Evolutionary conservation across 1,140 invertebrate species (phyloP), one percentile per base, ranked within the genome.

Genomic region (Trichogramma pretiosum): DNA sequence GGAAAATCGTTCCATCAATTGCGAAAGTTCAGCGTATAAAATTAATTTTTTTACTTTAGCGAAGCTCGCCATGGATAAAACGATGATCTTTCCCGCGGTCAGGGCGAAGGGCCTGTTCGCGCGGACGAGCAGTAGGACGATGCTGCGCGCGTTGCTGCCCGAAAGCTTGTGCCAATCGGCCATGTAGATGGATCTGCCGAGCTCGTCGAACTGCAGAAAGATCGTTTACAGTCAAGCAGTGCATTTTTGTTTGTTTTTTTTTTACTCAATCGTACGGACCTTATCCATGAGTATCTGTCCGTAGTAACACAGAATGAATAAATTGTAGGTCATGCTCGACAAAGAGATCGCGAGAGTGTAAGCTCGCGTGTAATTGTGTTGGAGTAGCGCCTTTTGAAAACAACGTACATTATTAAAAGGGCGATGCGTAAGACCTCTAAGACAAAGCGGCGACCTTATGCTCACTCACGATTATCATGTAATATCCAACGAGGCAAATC

Each of bases 401-500:
- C n/a, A n/a, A n/a, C n/a, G n/a, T n/a, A n/a, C n/a, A n/a, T n/a
- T n/a, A n/a, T n/a, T n/a, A n/a, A n/a, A n/a, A n/a, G n/a, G n/a
- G n/a, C n/a, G n/a, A n/a, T n/a, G n/a, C n/a, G n/a, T n/a, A n/a
- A n/a, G n/a, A n/a, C n/a, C n/a, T n/a, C n/a, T n/a, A n/a, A n/a
- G n/a, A n/a, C n/a, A n/a, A n/a, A n/a, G n/a, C n/a, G n/a, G n/a
- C n/a, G n/a, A n/a, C n/a, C n/a, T n/a, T n/a, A n/a, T n/a, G n/a
- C n/a, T n/a, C n/a, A 7, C 24, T 5, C 46, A 59, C 57, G 38
- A 39, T 57, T 11, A 59, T 51, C 30, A 33, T 30, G 36, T 55
- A 54, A 48, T 62, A 52, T 13, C 51, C 46, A 37, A 61, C 39
- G 17, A 24, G 52, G 5, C 62, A 62, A 28, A 64, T 58, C 13